Evolutionary conservation across 2,113 vertebrate genomes (phyloP).

Genomic region (Serilophus lunatus): DNA sequence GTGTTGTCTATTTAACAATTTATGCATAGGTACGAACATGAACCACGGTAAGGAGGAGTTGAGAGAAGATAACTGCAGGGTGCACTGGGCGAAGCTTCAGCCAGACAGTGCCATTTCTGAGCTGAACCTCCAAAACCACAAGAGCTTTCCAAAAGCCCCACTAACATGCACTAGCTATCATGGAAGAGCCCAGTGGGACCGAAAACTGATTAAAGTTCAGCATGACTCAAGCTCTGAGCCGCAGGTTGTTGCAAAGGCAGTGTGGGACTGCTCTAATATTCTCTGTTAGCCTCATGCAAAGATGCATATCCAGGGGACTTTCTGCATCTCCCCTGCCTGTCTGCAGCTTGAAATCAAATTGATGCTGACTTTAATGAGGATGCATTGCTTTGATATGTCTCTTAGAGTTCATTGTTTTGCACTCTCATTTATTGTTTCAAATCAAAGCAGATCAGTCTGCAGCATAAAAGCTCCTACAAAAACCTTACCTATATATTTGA

Average conservation of each 20-base stretch:
- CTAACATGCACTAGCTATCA: neutral
- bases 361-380: neutral
- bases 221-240: neutral
- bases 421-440: neutral
- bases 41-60: neutral
- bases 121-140: neutral
- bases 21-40: neutral
- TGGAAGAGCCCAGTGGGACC: neutral
- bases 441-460: neutral
- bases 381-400: neutral
- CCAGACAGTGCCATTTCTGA: neutral
- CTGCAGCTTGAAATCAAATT: neutral
- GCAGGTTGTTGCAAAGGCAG: neutral
- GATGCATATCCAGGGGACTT: rapidly evolving
- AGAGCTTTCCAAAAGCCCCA: neutral
- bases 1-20: neutral
- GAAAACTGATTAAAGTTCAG: neutral
- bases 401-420: neutral
- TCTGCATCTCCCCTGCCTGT: neutral
- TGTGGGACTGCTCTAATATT: neutral
- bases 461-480: neutral
- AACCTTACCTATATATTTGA: neutral
- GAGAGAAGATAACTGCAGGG: neutral
- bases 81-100: neutral
- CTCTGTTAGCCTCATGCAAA: neutral